These are phyloP conservation scores for Aricia artaxerxes DNA, from an alignment of 2,888 invertebrate species.

Conservation along the genomic window DNA sequence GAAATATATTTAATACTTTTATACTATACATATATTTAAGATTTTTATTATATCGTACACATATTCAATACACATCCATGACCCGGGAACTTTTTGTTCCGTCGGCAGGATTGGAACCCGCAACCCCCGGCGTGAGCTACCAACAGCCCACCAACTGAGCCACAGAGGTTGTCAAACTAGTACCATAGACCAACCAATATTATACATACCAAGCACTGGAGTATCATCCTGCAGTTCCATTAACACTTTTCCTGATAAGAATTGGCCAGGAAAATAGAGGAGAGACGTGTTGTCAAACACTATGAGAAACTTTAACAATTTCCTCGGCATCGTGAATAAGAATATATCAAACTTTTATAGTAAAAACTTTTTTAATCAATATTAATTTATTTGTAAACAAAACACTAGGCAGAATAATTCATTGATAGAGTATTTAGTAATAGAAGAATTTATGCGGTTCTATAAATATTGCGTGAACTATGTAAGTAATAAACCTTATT, in stretches of 20 bases:
- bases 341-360: neutral
- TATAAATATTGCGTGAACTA: conserved; percentile 12
- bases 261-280: conserved; percentile 96
- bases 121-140: no score
- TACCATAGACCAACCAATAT: no score
- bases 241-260: conserved; percentile 93
- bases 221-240: conserved; percentile 97
- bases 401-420: neutral
- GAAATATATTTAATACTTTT: no score
- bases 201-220: conserved; percentile 88
- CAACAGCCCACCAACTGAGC: no score
- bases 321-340: conserved; percentile 85
- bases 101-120: no score
- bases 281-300: conserved; percentile 96
- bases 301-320: conserved; percentile 94
- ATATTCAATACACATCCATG: no score
- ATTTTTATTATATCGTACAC: no score
- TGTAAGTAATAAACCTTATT: conserved; percentile 22
- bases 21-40: no score
- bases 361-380: neutral
- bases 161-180: neutral
- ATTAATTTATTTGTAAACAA: neutral
- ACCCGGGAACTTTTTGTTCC: no score
- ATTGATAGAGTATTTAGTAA: neutral
- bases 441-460: no score